Percentiles rank a stretch among this genome's conserved stretches.
phyloP scores from a whole-genome alignment of 2,888 invertebrate species.

The Eumerus sabulonum region DNA sequence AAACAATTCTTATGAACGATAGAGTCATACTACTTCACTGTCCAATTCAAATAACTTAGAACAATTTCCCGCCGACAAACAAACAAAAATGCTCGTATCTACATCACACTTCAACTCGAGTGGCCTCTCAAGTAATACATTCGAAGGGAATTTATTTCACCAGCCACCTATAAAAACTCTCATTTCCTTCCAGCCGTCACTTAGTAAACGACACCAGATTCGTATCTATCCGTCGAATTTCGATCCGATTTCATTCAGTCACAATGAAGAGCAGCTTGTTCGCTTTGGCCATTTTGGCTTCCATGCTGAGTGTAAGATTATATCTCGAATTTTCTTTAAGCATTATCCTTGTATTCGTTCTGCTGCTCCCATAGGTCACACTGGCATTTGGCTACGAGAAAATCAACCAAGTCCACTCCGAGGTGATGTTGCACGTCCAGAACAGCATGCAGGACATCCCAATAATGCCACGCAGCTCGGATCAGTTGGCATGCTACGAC shows the following conservation, averaged over 20 bases:
- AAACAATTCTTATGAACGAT: no score
- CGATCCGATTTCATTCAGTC: not conserved
- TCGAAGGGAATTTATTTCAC: not conserved
- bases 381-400: constrained; percentile 21
- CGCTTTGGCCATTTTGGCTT: constrained; percentile 20
- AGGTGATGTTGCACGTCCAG: constrained; percentile 54
- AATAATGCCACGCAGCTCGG: constrained; percentile 57
- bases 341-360: not conserved
- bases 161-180: constrained; percentile 32
- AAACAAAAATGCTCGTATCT: not conserved
- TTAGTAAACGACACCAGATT: constrained; percentile 13
- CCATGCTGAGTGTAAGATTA: constrained; percentile 39
- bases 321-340: not conserved
- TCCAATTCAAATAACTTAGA: no score
- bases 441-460: constrained; percentile 44
- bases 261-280: constrained; percentile 44
- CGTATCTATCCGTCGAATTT: not conserved
- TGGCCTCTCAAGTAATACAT: constrained; percentile 22
- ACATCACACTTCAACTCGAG: not conserved
- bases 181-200: not conserved
- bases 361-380: constrained; percentile 21
- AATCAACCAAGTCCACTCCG: constrained; percentile 56
- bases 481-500: constrained; percentile 62
- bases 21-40: not conserved
- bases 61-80: no score